Evolutionary conservation across 1,140 invertebrate species (phyloP).

Genomic region (Neodiprion fabricii): DNA sequence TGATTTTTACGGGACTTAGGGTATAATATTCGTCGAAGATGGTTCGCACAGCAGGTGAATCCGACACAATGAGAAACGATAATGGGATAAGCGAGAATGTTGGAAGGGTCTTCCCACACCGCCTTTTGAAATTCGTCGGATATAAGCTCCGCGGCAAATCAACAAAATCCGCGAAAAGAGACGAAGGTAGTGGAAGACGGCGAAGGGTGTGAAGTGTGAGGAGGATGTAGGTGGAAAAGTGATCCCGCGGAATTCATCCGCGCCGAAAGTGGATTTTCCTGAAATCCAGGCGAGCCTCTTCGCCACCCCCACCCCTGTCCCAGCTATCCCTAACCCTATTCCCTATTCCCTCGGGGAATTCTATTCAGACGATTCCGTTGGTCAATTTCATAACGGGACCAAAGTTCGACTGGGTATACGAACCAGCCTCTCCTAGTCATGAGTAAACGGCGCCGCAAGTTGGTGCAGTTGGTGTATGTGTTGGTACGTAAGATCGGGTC

Average conservation of each 20-base stretch:
- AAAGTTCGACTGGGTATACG: not conserved
- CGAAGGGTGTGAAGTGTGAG: not conserved
- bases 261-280: not conserved
- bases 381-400: constrained; percentile 4
- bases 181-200: not conserved
- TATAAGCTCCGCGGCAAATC: too few relatives aligned
- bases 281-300: not conserved
- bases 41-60: too few relatives aligned
- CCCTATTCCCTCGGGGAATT: not conserved
- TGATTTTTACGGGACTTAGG: too few relatives aligned
- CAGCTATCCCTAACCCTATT: not conserved
- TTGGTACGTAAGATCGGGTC: not conserved
- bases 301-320: not conserved
- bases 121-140: too few relatives aligned
- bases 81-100: too few relatives aligned
- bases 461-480: not conserved
- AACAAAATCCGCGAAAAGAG: not conserved
- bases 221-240: not conserved
- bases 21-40: too few relatives aligned
- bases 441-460: not conserved
- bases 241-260: not conserved
- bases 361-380: not conserved
- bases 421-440: not conserved
- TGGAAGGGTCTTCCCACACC: too few relatives aligned
- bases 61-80: too few relatives aligned